Percentiles rank a stretch among this genome's conserved stretches.
These are phyloP conservation scores for Hemitrygon akajei DNA, from an alignment of 2,797 vertebrate genomes.

Conservation along the genomic window DNA sequence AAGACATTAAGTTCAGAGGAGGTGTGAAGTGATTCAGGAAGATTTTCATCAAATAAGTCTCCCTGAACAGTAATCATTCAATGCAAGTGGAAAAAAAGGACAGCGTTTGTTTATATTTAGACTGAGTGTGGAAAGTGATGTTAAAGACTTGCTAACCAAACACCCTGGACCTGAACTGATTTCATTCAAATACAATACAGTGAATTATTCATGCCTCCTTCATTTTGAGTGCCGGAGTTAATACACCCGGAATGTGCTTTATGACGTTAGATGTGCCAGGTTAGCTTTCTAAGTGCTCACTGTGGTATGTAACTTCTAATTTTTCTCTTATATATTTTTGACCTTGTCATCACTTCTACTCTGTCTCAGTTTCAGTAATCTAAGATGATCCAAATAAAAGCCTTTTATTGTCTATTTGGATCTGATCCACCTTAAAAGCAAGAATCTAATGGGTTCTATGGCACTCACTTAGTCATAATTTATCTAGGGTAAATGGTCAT, in stretches of 20 bases:
- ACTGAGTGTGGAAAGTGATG: not conserved
- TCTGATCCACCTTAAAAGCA: slow-evolving; percentile 84
- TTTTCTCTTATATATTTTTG: slow-evolving; percentile 76
- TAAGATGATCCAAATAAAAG: slow-evolving; percentile 95
- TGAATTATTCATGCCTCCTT: slow-evolving; percentile 11
- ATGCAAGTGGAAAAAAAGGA: not conserved
- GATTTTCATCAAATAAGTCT: not conserved
- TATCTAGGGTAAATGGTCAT: slow-evolving; percentile 59
- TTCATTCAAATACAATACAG: not conserved
- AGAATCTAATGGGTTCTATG: slow-evolving; percentile 87
- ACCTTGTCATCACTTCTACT: slow-evolving; percentile 80
- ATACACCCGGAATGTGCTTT: slow-evolving; percentile 48
- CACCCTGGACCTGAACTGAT: slow-evolving; percentile 18
- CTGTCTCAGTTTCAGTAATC: slow-evolving; percentile 84
- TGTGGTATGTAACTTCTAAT: slow-evolving; percentile 74
- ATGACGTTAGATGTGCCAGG: slow-evolving; percentile 45
- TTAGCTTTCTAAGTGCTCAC: slow-evolving; percentile 34
- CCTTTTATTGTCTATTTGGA: slow-evolving; percentile 99
- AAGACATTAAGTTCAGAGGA: not conserved
- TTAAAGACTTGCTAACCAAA: not conserved
- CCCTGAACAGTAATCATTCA: not conserved
- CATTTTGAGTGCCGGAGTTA: slow-evolving; percentile 44
- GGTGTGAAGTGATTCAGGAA: slow-evolving; percentile 7
- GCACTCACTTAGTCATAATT: slow-evolving; percentile 88
- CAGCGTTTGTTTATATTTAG: slow-evolving; percentile 25